These are phyloP conservation scores for Actenoides hombroni DNA, from an alignment of 2,113 vertebrate species.

Conservation along the genomic window DNA sequence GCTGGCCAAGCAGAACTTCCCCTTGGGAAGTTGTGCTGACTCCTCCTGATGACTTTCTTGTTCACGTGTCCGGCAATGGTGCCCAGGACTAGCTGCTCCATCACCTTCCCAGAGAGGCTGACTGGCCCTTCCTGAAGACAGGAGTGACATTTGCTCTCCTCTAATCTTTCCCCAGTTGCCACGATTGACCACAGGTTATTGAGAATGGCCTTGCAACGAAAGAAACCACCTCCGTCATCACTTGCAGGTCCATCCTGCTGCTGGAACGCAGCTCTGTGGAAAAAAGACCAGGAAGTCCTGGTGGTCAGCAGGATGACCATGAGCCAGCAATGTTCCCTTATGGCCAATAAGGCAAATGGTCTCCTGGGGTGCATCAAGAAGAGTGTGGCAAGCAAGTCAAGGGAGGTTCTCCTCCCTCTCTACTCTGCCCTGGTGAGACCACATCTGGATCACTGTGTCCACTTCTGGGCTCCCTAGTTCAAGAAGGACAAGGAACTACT, in stretches of 20 bases:
- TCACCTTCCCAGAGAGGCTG: neutral
- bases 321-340: too few relatives aligned
- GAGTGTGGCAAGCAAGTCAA: too few relatives aligned
- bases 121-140: neutral
- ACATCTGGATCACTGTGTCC: too few relatives aligned
- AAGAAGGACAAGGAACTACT: too few relatives aligned
- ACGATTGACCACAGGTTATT: neutral
- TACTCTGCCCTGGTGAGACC: too few relatives aligned
- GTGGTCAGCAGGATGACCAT: too few relatives aligned
- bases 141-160: neutral
- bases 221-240: neutral
- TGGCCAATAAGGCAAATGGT: too few relatives aligned
- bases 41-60: neutral
- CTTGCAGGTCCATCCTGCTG: fast-evolving
- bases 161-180: neutral
- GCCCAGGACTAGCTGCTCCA: neutral
- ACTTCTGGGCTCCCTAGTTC: too few relatives aligned
- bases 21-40: neutral
- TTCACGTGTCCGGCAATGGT: neutral
- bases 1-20: neutral
- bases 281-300: too few relatives aligned
- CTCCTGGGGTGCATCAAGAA: too few relatives aligned
- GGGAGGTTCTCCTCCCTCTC: too few relatives aligned
- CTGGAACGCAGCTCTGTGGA: too few relatives aligned
- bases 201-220: fast-evolving